Percentiles rank a stretch among this genome's conserved stretches.
These are phyloP conservation scores for Leptogaster cylindrica DNA, from an alignment of 2,888 invertebrate genomes.

Conservation along the genomic window DNA sequence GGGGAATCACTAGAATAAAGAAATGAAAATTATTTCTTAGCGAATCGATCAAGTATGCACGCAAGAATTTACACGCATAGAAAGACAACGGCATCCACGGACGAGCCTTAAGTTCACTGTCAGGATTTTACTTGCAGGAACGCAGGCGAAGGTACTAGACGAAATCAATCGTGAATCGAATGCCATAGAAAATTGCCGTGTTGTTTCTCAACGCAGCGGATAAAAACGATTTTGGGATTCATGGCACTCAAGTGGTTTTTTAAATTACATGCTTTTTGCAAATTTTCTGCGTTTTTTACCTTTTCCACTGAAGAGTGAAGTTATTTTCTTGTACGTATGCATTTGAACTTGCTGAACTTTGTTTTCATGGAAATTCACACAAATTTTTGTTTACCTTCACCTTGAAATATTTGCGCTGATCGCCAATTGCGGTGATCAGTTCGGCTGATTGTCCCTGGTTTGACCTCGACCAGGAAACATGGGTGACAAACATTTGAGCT, in stretches of 20 bases:
- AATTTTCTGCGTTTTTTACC: conserved; percentile 7
- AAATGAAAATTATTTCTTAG: conserved; percentile 35
- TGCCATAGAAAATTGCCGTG: conserved; percentile 6
- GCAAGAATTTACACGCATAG: conserved; percentile 38
- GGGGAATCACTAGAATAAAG: background rate
- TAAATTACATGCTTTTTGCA: conserved; percentile 34
- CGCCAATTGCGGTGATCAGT: too few species aligned
- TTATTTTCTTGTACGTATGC: conserved; percentile 3
- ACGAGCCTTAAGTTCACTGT: conserved; percentile 8
- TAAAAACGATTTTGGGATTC: conserved; percentile 25
- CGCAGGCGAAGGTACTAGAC: too few species aligned
- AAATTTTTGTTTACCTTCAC: too few species aligned
- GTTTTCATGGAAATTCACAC: conserved; percentile 22
- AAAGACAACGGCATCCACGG: background rate
- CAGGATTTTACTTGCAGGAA: too few species aligned
- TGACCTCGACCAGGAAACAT: too few species aligned
- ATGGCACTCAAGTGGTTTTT: background rate
- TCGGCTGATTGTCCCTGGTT: too few species aligned
- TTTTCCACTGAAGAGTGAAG: background rate
- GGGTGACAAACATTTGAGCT: too few species aligned
- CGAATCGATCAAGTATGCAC: conserved; percentile 41
- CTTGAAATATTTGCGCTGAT: too few species aligned
- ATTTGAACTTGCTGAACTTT: conserved; percentile 23
- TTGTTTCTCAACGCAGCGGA: background rate
- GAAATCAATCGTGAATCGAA: conserved; percentile 26